Conservation (phyloP, 2,888 invertebrate genomes). For the Archips xylosteana region DNA sequence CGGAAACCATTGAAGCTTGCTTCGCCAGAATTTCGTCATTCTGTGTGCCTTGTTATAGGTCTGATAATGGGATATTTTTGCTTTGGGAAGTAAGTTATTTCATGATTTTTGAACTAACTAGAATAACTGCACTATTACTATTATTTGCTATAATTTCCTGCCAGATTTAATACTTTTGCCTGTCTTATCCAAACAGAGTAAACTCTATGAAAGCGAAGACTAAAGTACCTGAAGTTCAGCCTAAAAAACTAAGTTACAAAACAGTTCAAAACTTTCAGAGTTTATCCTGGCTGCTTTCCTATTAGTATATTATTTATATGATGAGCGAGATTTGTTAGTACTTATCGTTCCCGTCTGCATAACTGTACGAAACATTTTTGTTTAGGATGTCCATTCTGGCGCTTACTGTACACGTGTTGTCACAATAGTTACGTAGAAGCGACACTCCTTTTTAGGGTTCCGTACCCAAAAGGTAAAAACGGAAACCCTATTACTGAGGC, state of each 20-base stretch:
- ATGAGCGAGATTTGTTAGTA: background rate
- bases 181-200: conserved; percentile 2
- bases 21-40: conserved; percentile 90
- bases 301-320: background rate
- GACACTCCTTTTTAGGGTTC: conserved; percentile 25
- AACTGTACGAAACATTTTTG: background rate
- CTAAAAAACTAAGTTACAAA: too few relatives aligned
- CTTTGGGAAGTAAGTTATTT: conserved; percentile 91
- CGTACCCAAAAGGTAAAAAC: too few relatives aligned
- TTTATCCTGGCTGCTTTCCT: conserved; percentile 28
- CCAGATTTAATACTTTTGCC: conserved; percentile 2
- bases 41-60: conserved; percentile 91
- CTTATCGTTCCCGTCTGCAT: background rate
- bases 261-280: background rate
- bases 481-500: too few relatives aligned
- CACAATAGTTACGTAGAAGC: conserved; percentile 20
- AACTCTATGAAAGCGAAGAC: conserved; percentile 2
- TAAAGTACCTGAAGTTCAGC: too few relatives aligned
- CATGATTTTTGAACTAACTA: conserved; percentile 40
- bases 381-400: too few relatives aligned
- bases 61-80: conserved; percentile 94
- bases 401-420: background rate
- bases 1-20: conserved; percentile 91
- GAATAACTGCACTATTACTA: conserved; percentile 13
- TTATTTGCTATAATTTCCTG: conserved; percentile 22